Evolutionary conservation across 1,140 invertebrate genomes (phyloP), one percentile per base, ranked within the genome.

Genomic region (Tetranychus cinnabarinus): DNA sequence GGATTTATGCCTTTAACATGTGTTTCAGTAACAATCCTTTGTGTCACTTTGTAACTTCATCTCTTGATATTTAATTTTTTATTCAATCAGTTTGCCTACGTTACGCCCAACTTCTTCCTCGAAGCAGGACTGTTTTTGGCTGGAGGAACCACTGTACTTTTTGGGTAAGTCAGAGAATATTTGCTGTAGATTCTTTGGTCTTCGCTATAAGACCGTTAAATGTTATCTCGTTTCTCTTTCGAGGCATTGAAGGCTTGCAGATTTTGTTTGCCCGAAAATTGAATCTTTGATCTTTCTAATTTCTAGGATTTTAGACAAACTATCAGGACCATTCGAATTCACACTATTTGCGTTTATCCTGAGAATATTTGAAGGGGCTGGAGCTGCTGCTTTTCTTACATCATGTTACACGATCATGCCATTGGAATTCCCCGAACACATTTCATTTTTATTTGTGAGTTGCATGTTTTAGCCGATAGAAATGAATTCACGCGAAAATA

Each of bases 381-480:
- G 88, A 34, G 87, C 88, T 68, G 88, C 89, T 0, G 87, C 86
- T 2, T 91, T 91, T 73, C 76, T 92, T 2, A 93, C 88, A 2
- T 86, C 88, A 1, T 83, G 83, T 66, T 93, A 92, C 73, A 86
- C 88, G 1, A 88, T 93, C 58, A 86, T 91, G 55, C 88, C 89
- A n/a, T 84, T 84, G 70, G 85, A 90, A 73, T 95, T 95, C 75
- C 87, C 88, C 0, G 77, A 86, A 60, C 83, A 86, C 67, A 83
- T 95, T 0, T 85, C 86, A 0, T 86, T 85, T 1, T 86, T 88
- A 64, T 89, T 95, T 75, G 54, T 55, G 33, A 55, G 54, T 55
- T 54, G 8, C 7, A 54, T 54, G 7, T 35, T 15, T 31, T 34
- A 66, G 42, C 23, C n/a, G 13, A 64, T 12, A 58, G 15, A 39